A percentile compares a stretch with the other conserved stretches of the same genome.
Conservation (phyloP, 1,140 invertebrate genomes). For the Bombus turneri region DNA sequence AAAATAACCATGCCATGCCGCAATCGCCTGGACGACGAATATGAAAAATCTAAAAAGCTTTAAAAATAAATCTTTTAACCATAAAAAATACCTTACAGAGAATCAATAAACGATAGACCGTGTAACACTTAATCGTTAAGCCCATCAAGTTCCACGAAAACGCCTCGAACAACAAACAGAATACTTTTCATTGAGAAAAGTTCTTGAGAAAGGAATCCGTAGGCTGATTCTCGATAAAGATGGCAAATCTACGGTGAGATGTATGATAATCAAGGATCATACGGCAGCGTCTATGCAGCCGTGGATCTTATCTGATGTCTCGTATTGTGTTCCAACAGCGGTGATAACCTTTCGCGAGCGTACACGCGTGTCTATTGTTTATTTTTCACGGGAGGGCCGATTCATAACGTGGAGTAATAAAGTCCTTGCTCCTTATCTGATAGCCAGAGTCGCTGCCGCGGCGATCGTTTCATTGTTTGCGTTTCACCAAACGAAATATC, state of each 20-base stretch:
- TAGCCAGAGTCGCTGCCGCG: constrained; percentile 40
- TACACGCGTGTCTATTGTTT: constrained; percentile 54
- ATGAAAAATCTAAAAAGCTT: neutral
- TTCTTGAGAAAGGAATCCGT: neutral
- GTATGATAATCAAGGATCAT: constrained; percentile 58
- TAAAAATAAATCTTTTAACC: neutral
- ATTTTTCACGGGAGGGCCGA: constrained; percentile 56
- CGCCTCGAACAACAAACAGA: too few relatives aligned
- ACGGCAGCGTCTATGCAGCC: constrained; percentile 10
- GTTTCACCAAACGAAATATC: constrained; percentile 43
- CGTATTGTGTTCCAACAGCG: constrained; percentile 49
- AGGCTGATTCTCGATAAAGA: constrained; percentile 19
- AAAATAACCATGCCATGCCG: too few relatives aligned
- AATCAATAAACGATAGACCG: too few relatives aligned
- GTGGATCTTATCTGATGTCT: constrained; percentile 49
- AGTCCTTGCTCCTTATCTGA: constrained; percentile 65
- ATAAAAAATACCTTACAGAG: neutral
- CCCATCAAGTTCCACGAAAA: neutral
- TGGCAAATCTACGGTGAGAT: constrained; percentile 34
- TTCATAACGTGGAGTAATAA: constrained; percentile 62
- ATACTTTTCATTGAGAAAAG: neutral
- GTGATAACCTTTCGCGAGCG: constrained; percentile 53
- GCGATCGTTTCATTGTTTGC: constrained; percentile 34
- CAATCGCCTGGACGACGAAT: neutral
- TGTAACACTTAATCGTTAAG: neutral